Base-by-base conservation (phyloP, 2,888 invertebrate genomes). In the Artemia sinica region DNA sequence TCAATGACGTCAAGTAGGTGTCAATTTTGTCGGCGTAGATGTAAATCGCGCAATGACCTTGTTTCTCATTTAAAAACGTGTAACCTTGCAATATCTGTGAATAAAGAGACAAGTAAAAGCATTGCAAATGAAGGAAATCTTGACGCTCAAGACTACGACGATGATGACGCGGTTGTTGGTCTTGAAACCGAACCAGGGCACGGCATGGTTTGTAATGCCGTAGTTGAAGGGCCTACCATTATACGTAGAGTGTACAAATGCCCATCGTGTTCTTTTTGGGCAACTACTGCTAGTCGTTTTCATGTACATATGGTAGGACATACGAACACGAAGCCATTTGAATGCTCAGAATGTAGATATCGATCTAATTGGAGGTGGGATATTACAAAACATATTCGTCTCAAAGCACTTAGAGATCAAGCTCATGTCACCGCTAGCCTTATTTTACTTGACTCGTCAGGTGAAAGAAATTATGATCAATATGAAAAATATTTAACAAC, bases 311-410 rank as follows among this genome's bases (percentile, higher is more conserved):
- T 92, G 73, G 91, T 92, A 12, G 91, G 91, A 2, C 93, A 93
- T 78, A 81, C 91, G 73, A 92, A 92, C 78, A 70, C 66, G 76
- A 91, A 92, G 76, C 94, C 94, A 0, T 96, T 93, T 78, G 91
- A 93, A 79, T 96, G 96, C 79, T 93, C 94, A 1, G 81, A 90
- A 14, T 96, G 95, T 80, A 87, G 89, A 69, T 91, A 93, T 76
- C 86, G 91, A 74, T 93, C 93, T 49, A 95, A 95, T 77, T 95
- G 94, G 93, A 85, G 93, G 72, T 94, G 93, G 90, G 95, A 95
- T 79, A 91, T 95, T 71, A 91, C 91, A 49, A 91, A 95, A 78
- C 96, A 96, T 78, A 93, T 95, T 72, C 87, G 91, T 75, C 81
- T 92, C 74, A 92, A 91, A 80, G 87, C 89, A 9, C 87, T 87